Evolutionary conservation across 1,140 invertebrate species (phyloP), one percentile per base, ranked within the genome.

Genomic region (Pseudomyrmex flavicornis): DNA sequence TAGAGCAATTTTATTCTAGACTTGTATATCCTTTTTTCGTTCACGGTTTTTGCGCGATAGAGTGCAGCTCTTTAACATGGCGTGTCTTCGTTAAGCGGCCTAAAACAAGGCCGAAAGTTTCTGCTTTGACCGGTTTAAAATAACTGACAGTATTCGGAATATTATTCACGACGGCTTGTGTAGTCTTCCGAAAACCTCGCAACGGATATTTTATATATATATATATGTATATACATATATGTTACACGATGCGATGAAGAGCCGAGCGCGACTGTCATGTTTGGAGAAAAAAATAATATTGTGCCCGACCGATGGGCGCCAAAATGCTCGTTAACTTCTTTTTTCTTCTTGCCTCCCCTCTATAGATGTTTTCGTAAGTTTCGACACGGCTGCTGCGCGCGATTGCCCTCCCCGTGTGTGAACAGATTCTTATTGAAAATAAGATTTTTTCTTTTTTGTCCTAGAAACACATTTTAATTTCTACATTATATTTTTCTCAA

Each of bases 71-170:
- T 91, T 92, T 90, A 91, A 92, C 90, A 90, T 85, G 77, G 88
- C 92, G 91, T 90, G 85, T 92, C 91, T 92, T 93, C 92, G 92
- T 92, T 92, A 92, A 91, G 88, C 89, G 86, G 69, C 87, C 88
- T 83, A 89, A 91, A 92, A 92, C 87, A 82, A 46, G 83, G 84
- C 79, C 77, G 56, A 68, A 87, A 91, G 91, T 94, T 94, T 35
- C 35, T 93, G 91, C 92, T 93, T 93, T 93, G 90, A 85, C 84
- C 90, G 89, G 90, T 92, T 91, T 93, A 93, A 94, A 93, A 93
- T 93, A 93, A 93, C 91, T 88, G 90, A 90, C 90, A 88, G 69
- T 74, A 83, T 92, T 85, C 86, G 86, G 91, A 93, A 92, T 91
- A 92, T 93, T 93, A 92, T 93, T 93, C 92, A 93, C 35, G 52